Base-by-base conservation (phyloP, 2,113 vertebrate species). In the Illadopsis cleaveri region DNA sequence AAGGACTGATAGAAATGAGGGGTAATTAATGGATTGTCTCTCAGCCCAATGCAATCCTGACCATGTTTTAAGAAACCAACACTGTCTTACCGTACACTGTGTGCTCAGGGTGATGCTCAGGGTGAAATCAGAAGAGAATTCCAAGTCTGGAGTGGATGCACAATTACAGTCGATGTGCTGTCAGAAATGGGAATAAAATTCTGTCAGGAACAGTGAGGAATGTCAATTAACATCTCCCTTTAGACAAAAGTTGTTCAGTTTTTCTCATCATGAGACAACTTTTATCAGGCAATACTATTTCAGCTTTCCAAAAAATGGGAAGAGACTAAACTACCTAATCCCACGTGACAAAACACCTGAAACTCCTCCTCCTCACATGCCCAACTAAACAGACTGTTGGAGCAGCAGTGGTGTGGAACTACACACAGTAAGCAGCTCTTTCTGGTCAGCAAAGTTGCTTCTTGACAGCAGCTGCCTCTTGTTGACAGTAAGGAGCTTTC, bases 71-170 rank as follows among this genome's bases (percentile, higher is more conserved):
- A 89, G 66, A 73, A 78, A 70, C 3, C 10, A 27, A 45, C 87
- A 82, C 30, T n/a, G 86, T 92, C 98, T 98, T 97, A 99, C 99
- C 76, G 99, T 99, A 95, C 99, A 99, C 44, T 97, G 83, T 12
- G 98, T 97, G 73, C 97, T 98, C 47, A 78, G 95, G 45, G 97
- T 98, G 76, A 99, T 97, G 96, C 97, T 98, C 95, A 99, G 91
- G 70, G 97, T 97, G 96, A 99, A 99, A 95, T 99, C 98, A 21
- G 98, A 98, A 47, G 98, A 94, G 96, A 99, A 99, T 94, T 99
- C 99, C 94, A 99, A 96, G 91, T 99, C 99, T 76, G 98, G 97
- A 80, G 98, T 89, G 53, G 97, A 96, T 33, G 98, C 98, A 24
- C 48, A 96, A 90, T 99, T 98, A 90, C 99, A 99, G 97, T 99